These are phyloP conservation scores for Gymnoscopelus braueri DNA, from an alignment of 2,797 vertebrate genomes.

Conservation along the genomic window DNA sequence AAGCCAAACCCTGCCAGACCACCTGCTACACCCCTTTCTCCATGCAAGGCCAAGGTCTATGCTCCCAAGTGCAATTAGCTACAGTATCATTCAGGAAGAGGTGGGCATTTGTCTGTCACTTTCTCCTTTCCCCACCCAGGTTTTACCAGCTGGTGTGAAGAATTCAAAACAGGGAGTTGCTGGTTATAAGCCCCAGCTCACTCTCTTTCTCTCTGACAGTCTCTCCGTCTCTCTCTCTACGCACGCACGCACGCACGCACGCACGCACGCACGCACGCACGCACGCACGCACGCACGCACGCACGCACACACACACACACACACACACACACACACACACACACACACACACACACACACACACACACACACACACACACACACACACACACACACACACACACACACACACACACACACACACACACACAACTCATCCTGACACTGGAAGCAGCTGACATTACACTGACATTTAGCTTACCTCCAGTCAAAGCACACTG, in stretches of 20 bases:
- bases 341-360: no score
- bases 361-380: no score
- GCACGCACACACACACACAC: no score
- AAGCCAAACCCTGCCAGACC: slow-evolving; percentile 29
- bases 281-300: neutral
- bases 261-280: no score
- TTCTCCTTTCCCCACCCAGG: neutral
- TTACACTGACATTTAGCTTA: slow-evolving; percentile 82
- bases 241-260: no score
- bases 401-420: no score
- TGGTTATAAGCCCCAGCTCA: neutral
- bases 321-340: no score
- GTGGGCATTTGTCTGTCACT: neutral
- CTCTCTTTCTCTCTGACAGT: neutral
- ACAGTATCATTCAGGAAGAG: slow-evolving; percentile 3
- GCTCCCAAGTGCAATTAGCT: slow-evolving; percentile 13
- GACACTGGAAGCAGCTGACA: slow-evolving; percentile 77
- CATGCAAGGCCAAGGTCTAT: slow-evolving; percentile 14
- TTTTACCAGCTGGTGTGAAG: no score
- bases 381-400: no score
- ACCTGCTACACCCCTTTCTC: slow-evolving; percentile 22
- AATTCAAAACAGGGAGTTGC: neutral
- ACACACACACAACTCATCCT: slow-evolving; percentile 66
- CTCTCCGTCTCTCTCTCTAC: no score
- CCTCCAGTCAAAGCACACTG: slow-evolving; percentile 61